Evolutionary conservation across 2,113 vertebrate species (phyloP), one percentile per base, ranked within the genome.

Genomic region (Percina caprodes): DNA sequence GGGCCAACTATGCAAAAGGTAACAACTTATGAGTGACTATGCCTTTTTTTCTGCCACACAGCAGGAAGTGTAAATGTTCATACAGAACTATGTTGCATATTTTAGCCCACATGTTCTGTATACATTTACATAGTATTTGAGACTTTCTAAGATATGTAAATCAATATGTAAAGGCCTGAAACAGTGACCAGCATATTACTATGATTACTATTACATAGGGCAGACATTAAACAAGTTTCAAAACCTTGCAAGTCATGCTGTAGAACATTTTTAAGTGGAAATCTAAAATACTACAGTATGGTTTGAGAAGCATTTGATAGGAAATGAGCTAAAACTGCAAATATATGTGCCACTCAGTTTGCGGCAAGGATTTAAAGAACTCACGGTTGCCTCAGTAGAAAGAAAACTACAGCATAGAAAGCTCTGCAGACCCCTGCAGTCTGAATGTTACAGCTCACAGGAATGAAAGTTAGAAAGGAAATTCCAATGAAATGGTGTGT

Each of bases 391-490:
- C 69, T 42, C 16, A 23, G 21, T 18, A 26, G 69, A 70, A 42
- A 23, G 52, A 61, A 60, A 33, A 16, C 14, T 12, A 21, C 13
- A 66, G 21, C 24, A 30, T 11, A 79, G 33, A 3, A 24, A 19
- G 2, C 15, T 45, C 3, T 23, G 10, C 55, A 39, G 26, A 24
- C n/a, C 3, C 3, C 16, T 55, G 24, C 3, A 42, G 11, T 24
- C 46, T 61, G 14, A 51, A 10, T 33, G 18, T 35, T 33, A 56
- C n/a, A 65, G 49, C 35, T 74, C 63, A 74, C n/a, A 56, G 61
- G 26, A 51, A 49, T 48, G 39, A 21, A 35, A 30, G n/a, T 14
- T 18, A 51, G 45, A 68, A 72, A 24, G 16, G 51, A 30, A 60
- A 39, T 59, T 68, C 55, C 23, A 42, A 12, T 39, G 54, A 51